phyloP scores from a whole-genome alignment of 2,113 vertebrate genomes.

The Addax nasomaculatus region DNA sequence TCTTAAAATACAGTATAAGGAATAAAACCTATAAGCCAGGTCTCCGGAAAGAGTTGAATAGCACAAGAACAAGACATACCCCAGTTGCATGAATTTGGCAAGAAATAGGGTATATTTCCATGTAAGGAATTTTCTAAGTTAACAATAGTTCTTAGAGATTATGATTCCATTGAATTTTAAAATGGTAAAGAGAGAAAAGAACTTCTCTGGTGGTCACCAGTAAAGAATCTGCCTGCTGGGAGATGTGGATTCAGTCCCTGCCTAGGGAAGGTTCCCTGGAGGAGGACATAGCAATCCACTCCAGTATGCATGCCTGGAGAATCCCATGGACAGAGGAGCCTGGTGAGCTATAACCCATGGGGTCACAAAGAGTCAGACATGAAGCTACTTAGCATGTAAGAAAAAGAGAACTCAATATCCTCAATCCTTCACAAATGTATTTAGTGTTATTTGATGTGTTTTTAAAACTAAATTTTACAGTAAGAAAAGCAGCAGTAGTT shows the following conservation, averaged over 20 bases:
- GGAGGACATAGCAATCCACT: neutral
- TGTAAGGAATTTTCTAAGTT: neutral
- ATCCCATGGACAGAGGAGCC: neutral
- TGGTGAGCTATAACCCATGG: neutral
- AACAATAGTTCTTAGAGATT: neutral
- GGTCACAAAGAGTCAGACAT: neutral
- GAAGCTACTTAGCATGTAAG: neutral
- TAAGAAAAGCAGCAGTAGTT: neutral
- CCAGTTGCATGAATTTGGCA: neutral
- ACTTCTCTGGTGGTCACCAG: neutral
- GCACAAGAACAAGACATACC: neutral
- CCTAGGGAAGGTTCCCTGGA: neutral
- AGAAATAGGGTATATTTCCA: neutral
- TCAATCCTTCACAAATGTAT: neutral
- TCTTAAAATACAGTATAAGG: conserved; percentile 4
- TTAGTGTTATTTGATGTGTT: neutral
- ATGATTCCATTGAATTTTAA: neutral
- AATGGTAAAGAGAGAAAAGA: neutral
- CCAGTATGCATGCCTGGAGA: neutral
- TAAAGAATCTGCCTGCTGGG: neutral
- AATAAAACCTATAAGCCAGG: neutral
- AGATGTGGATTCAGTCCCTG: neutral
- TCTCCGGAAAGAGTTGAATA: neutral
- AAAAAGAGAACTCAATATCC: neutral
- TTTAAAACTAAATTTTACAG: conserved; percentile 20